Percentiles rank a stretch among this genome's conserved stretches.
Conservation (phyloP, 2,113 vertebrate genomes). For the Lepus europaeus region DNA sequence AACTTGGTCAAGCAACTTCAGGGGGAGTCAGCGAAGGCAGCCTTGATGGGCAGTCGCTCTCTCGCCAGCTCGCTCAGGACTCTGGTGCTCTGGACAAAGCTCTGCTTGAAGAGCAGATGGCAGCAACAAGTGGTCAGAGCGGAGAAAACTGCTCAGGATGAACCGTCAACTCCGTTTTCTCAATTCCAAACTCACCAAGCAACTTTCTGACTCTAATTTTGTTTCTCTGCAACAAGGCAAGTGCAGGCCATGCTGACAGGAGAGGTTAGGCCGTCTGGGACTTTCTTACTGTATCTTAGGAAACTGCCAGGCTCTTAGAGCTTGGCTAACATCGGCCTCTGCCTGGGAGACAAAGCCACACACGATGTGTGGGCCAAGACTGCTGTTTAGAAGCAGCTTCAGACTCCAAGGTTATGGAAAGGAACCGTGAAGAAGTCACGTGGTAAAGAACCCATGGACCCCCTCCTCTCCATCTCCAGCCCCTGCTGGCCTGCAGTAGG, state of each 20-base stretch:
- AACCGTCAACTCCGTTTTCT: not conserved
- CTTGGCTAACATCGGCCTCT: not conserved
- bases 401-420: not conserved
- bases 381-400: not conserved
- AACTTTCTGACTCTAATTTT: conserved; percentile 55
- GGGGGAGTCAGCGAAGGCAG: not conserved
- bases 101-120: not conserved
- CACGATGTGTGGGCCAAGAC: not conserved
- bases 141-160: not conserved
- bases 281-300: not conserved
- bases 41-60: not conserved
- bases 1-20: not conserved
- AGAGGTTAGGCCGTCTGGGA: not conserved
- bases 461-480: rapidly evolving
- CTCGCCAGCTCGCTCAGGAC: not conserved
- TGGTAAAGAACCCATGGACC: not conserved
- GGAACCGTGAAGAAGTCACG: not conserved
- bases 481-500: not conserved
- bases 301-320: not conserved
- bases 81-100: not conserved
- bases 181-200: conserved; percentile 6
- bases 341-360: not conserved
- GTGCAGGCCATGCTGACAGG: not conserved
- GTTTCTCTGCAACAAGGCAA: not conserved
- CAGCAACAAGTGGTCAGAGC: not conserved